These are phyloP conservation scores for Hemiscyllium ocellatum DNA, from an alignment of 2,113 vertebrate species.

Conservation along the genomic window DNA sequence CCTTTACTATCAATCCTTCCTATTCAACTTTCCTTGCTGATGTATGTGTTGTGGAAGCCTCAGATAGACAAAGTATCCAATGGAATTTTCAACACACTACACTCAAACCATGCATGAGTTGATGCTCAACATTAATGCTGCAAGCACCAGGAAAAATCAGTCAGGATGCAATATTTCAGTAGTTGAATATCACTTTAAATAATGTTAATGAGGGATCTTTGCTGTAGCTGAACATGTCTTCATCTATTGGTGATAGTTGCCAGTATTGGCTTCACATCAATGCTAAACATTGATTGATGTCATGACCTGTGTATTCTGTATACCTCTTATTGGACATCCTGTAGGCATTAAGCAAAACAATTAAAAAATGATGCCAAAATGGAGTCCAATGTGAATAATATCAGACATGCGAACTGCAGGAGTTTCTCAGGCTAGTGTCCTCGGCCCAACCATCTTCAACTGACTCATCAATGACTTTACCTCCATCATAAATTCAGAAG, in stretches of 20 bases:
- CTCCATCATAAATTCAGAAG: too few relatives aligned
- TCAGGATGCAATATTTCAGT: not conserved
- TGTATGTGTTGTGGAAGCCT: too few relatives aligned
- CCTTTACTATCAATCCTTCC: too few relatives aligned
- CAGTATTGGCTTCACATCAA: not conserved
- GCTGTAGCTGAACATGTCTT: not conserved
- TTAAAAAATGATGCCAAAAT: not conserved
- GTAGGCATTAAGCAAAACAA: not conserved
- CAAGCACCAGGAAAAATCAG: not conserved
- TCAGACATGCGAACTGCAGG: too few relatives aligned
- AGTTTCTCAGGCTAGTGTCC: too few relatives aligned
- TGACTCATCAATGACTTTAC: too few relatives aligned
- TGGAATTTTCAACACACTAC: too few relatives aligned
- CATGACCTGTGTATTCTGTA: not conserved
- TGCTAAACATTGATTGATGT: not conserved
- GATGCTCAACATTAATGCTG: too few relatives aligned
- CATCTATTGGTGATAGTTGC: not conserved
- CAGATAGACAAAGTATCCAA: too few relatives aligned
- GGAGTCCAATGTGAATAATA: not conserved
- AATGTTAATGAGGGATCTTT: not conserved
- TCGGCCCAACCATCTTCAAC: too few relatives aligned
- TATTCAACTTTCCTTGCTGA: too few relatives aligned
- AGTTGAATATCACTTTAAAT: not conserved
- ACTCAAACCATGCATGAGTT: too few relatives aligned
- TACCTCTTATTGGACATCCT: not conserved